Evolutionary conservation across 2,888 invertebrate genomes (phyloP).

Genomic region (Idaea biselata): DNA sequence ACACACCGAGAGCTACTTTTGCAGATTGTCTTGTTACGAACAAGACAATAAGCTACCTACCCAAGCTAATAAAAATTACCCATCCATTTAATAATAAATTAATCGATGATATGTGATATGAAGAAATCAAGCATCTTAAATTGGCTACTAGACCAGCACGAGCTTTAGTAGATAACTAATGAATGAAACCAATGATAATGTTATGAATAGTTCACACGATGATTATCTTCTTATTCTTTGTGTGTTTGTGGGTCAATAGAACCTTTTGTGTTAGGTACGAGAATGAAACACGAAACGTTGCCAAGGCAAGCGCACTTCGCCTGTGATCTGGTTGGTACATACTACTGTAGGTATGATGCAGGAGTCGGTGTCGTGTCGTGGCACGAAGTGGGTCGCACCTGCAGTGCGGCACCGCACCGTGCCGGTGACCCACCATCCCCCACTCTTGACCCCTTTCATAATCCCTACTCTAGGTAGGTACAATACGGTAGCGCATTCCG

Average conservation of each 20-base stretch:
- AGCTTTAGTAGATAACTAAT: too few species aligned
- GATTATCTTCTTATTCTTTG: constrained; percentile 25
- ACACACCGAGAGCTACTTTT: background rate
- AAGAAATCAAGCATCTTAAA: background rate
- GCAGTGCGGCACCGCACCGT: constrained; percentile 51
- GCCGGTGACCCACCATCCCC: constrained; percentile 28
- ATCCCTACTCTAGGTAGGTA: constrained; percentile 9
- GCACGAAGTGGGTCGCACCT: constrained; percentile 68
- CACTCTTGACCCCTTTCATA: constrained; percentile 50
- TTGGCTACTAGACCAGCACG: too few species aligned
- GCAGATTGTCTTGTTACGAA: background rate
- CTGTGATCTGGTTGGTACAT: constrained; percentile 18
- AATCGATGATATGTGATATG: background rate
- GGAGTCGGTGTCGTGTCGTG: constrained; percentile 14
- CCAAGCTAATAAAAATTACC: background rate
- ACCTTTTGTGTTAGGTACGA: constrained; percentile 33
- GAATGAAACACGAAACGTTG: constrained; percentile 22
- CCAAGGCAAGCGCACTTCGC: constrained; percentile 18
- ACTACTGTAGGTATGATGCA: constrained; percentile 17
- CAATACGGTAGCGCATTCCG: background rate
- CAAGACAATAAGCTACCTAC: background rate
- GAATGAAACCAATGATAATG: background rate
- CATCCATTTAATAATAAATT: background rate
- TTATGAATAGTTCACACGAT: constrained; percentile 28
- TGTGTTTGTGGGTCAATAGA: constrained; percentile 36